Conservation (phyloP, 1,140 invertebrate genomes). For the Aphelinus certus region DNA sequence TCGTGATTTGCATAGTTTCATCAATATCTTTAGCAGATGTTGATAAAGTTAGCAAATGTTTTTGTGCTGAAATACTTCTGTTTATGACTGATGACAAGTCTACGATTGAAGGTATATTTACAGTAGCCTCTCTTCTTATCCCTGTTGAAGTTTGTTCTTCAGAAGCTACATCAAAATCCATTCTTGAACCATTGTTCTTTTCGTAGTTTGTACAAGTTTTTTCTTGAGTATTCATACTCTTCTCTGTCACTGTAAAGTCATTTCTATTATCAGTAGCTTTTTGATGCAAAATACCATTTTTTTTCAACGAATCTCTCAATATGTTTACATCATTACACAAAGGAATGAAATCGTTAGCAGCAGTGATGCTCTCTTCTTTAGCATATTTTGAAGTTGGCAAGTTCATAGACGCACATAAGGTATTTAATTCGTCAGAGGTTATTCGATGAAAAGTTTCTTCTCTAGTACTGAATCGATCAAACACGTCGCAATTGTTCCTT, state of each 20-base stretch:
- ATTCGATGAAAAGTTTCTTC: conserved; percentile 29
- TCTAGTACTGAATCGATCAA: conserved; percentile 15
- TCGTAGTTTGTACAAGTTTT: not conserved
- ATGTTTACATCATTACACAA: conserved; percentile 24
- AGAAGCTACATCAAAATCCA: not conserved
- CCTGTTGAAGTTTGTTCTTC: not conserved
- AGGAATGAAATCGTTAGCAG: conserved; percentile 1
- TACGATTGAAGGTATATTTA: not conserved
- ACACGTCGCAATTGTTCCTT: conserved; percentile 16
- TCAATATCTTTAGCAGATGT: no score
- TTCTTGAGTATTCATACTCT: not conserved
- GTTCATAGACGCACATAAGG: conserved; percentile 39
- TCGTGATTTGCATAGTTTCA: no score
- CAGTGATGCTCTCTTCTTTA: not conserved
- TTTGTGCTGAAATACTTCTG: not conserved
- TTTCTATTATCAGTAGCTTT: not conserved
- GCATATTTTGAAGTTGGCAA: conserved; percentile 28
- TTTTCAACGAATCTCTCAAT: conserved; percentile 23
- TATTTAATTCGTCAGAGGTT: conserved; percentile 38
- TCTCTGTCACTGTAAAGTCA: not conserved
- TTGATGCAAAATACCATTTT: conserved; percentile 15
- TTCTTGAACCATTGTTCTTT: conserved; percentile 3
- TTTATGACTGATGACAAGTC: conserved; percentile 1
- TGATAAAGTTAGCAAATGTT: not conserved
- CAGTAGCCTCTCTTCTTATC: not conserved